phyloP scores from a whole-genome alignment of 2,888 invertebrate species.

The Saturnia pavonia region DNA sequence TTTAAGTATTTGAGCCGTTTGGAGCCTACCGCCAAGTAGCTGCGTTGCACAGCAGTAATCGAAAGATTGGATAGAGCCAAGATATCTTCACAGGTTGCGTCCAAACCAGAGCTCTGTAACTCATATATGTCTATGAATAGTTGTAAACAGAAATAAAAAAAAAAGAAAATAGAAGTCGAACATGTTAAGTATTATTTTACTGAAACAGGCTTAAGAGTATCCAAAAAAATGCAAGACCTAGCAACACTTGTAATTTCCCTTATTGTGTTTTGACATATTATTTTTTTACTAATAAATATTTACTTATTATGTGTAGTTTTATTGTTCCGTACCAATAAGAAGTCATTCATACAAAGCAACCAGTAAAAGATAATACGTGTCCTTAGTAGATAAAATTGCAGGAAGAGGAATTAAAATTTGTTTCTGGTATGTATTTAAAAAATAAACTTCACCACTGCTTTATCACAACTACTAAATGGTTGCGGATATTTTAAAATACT shows the following conservation, averaged over 20 bases:
- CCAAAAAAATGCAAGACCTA: not conserved
- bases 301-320: not conserved
- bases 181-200: not conserved
- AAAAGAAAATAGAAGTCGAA: too few species aligned
- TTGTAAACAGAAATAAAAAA: too few species aligned
- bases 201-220: not conserved
- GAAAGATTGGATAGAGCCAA: too few species aligned
- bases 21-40: too few species aligned
- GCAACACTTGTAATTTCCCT: constrained; percentile 18
- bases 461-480: too few species aligned
- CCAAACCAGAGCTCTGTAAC: too few species aligned
- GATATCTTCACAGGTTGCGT: too few species aligned
- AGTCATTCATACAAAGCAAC: not conserved
- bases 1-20: too few species aligned
- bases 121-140: too few species aligned
- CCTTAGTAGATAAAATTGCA: not conserved
- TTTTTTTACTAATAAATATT: not conserved
- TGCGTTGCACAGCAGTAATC: too few species aligned
- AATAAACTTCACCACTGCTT: not conserved
- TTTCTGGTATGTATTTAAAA: constrained; percentile 3
- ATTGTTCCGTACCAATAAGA: not conserved
- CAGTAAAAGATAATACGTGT: not conserved
- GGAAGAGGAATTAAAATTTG: not conserved
- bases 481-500: too few species aligned
- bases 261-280: constrained; percentile 6